Evolutionary conservation across 2,113 vertebrate species (phyloP), one percentile per base, ranked within the genome.

Genomic region (Xiphorhynchus elegans): DNA sequence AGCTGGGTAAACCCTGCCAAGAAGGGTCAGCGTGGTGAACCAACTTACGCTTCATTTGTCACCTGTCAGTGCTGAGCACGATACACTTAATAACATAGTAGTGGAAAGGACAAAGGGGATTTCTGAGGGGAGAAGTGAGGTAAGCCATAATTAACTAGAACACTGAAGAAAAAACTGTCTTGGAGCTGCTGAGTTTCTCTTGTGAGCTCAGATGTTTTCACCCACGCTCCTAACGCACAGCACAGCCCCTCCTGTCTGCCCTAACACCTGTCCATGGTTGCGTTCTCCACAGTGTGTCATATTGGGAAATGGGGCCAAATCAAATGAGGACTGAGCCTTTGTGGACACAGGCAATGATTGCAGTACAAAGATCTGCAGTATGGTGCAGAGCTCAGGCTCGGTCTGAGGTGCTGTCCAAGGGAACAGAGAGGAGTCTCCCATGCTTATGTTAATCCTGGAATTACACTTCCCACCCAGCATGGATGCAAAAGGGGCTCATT

Each of bases 31-130:
- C n/a, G 85, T 96, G 83, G 79, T 89, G 58, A 94, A 84, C 83
- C 83, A 96, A 35, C 69, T 72, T 94, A 80, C 0, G 3, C 85
- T 56, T 95, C 96, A 92, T 95, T 92, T 95, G 89, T 97, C 95
- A 93, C 77, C 90, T 94, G 90, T 95, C 92, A 90, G 73, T 75
- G 92, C 86, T 89, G 66, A 92, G 82, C 8, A 2, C 0, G 2
- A 84, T 73, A 46, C 37, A 39, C 66, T 93, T 93, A 89, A 87
- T 84, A 90, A 62, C 40, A 66, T 0, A 0, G 77, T 18, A 44
- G 66, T 50, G 73, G 53, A 82, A 87, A 93, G 90, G 88, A 89
- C 84, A 90, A 83, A 94, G 66, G 76, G 66, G 69, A 73, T 94
- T 89, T 95, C 84, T 91, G 87, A 24, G 73, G 69, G 39, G 56